These are phyloP conservation scores for Oxyruncus cristatus DNA, from an alignment of 2,113 vertebrate genomes.

Conservation along the genomic window DNA sequence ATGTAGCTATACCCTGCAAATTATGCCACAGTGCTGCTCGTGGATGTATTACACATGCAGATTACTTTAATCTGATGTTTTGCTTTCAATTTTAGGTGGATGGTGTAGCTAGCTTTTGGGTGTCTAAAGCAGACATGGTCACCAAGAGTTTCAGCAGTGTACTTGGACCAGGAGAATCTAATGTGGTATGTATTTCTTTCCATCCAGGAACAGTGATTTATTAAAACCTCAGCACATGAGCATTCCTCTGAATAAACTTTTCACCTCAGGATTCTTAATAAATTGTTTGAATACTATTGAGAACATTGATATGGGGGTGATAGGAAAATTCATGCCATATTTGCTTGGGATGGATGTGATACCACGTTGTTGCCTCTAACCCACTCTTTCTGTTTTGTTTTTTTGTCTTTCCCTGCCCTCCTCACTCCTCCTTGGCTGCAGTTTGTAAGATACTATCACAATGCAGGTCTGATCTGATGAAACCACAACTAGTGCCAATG, in stretches of 20 bases:
- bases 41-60: neutral
- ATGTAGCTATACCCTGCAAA: neutral
- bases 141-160: conserved; percentile 74
- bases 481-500: neutral
- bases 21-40: neutral
- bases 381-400: neutral
- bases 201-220: conserved; percentile 65
- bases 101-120: conserved; percentile 69
- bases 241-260: conserved; percentile 64
- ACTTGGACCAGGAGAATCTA: conserved; percentile 57
- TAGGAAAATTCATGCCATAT: conserved; percentile 50
- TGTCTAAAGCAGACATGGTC: conserved; percentile 73
- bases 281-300: conserved; percentile 60
- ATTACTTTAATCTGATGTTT: neutral
- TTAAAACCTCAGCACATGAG: conserved; percentile 71
- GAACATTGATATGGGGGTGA: conserved; percentile 41
- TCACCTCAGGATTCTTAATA: conserved; percentile 64
- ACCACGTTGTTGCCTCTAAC: neutral
- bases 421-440: neutral
- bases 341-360: conserved; percentile 62
- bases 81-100: conserved; percentile 62
- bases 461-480: neutral
- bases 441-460: neutral
- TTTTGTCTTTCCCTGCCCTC: neutral
- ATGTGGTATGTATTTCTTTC: conserved; percentile 69